These are phyloP conservation scores for Ornithorhynchus anatinus DNA, from an alignment of 2,113 vertebrate genomes.

Conservation along the genomic window DNA sequence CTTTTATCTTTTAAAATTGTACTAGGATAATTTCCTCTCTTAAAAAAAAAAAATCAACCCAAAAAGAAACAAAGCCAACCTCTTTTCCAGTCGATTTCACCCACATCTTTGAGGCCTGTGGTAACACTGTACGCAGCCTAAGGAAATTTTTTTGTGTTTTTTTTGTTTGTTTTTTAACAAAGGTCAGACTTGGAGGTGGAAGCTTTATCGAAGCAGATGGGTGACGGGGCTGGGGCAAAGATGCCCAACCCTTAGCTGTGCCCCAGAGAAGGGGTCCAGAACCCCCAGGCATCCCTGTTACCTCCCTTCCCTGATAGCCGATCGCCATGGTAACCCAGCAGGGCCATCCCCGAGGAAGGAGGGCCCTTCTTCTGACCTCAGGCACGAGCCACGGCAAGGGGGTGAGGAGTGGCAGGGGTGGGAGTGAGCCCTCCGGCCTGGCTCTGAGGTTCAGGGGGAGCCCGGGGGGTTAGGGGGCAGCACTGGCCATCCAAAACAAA, in stretches of 20 bases:
- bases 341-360: no score
- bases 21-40: constrained; percentile 49
- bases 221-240: background rate
- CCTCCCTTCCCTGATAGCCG: background rate
- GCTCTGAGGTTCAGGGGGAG: no score
- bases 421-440: no score
- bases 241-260: background rate
- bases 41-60: constrained; percentile 64
- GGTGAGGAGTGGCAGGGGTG: no score
- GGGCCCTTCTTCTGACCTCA: no score
- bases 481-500: background rate
- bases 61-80: constrained; percentile 71
- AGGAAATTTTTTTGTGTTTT: constrained; percentile 73
- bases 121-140: constrained; percentile 94
- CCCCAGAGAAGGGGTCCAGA: background rate
- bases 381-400: no score
- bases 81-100: constrained; percentile 66
- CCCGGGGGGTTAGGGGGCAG: background rate
- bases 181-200: constrained; percentile 78
- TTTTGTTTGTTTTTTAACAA: constrained; percentile 72
- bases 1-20: constrained; percentile 43
- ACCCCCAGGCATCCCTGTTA: background rate
- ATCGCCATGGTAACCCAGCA: no score
- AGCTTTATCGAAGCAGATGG: constrained; percentile 78
- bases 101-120: constrained; percentile 83